Evolutionary conservation across 2,888 invertebrate species (phyloP).

Genomic region (Disparrhopalites patrizii): DNA sequence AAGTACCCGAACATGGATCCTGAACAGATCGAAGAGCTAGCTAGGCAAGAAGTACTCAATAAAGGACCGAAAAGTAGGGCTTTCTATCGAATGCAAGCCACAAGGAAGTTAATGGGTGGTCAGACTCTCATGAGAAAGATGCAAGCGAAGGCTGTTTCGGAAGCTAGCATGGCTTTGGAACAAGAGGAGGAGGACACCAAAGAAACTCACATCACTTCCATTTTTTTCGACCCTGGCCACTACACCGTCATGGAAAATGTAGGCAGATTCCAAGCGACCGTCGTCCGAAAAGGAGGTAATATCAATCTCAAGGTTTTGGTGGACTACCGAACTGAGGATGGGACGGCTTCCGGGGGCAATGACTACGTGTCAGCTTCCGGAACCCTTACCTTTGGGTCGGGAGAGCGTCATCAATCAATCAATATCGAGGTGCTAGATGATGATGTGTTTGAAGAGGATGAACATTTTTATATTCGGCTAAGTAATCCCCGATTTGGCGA

Average conservation of each 20-base stretch:
- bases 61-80: constrained; percentile 93
- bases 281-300: constrained; percentile 78
- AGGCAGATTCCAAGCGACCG: constrained; percentile 85
- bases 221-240: constrained; percentile 93
- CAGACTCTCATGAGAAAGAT: constrained; percentile 85
- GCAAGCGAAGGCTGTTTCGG: constrained; percentile 80
- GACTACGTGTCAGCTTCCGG: constrained; percentile 89
- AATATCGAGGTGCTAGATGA: constrained; percentile 94
- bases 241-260: constrained; percentile 99
- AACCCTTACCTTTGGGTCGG: constrained; percentile 78
- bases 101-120: constrained; percentile 90
- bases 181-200: constrained; percentile 58
- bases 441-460: constrained; percentile 98
- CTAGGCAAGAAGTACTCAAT: constrained; percentile 82
- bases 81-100: constrained; percentile 93
- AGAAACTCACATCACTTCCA: constrained; percentile 63
- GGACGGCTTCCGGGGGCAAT: constrained; percentile 92
- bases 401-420: constrained; percentile 82
- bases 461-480: constrained; percentile 90
- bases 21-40: constrained; percentile 88
- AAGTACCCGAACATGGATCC: constrained; percentile 88
- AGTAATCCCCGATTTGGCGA: constrained; percentile 55
- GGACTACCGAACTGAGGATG: constrained; percentile 93
- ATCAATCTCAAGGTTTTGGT: constrained; percentile 74
- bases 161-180: constrained; percentile 52